A percentile compares a stretch with the other conserved stretches of the same genome.
These are phyloP conservation scores for Lepidurus packardi DNA, from an alignment of 1,140 invertebrate genomes.

Conservation along the genomic window DNA sequence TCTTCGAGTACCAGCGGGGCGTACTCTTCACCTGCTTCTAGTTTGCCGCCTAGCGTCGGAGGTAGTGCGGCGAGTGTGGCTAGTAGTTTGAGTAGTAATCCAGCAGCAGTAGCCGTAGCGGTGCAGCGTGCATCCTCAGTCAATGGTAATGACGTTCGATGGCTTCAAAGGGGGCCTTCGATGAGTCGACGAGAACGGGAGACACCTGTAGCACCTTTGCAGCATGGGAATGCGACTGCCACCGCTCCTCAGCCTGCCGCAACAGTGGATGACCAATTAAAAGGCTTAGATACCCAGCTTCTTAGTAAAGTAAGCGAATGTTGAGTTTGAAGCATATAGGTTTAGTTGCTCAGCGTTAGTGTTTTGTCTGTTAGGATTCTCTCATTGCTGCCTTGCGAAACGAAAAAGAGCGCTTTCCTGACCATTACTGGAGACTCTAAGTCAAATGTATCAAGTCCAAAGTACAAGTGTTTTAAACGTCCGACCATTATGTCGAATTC, in stretches of 20 bases:
- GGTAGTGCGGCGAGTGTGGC: conserved; percentile 33
- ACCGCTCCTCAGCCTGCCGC: conserved; percentile 8
- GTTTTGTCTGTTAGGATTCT: conserved; percentile 52
- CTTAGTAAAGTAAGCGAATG: conserved; percentile 28
- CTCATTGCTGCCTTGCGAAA: conserved; percentile 71
- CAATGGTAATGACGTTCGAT: background rate
- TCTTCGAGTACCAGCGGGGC: conserved; percentile 32
- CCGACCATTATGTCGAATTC: too few species aligned
- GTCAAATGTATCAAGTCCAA: conserved; percentile 19
- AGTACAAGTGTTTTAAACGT: conserved; percentile 2
- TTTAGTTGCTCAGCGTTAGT: conserved; percentile 17
- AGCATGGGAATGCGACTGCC: conserved; percentile 23
- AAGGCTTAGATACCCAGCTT: conserved; percentile 26
- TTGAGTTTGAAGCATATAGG: background rate
- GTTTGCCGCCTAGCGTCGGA: conserved; percentile 28
- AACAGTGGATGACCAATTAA: conserved; percentile 31
- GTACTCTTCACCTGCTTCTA: conserved; percentile 36
- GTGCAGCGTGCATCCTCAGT: background rate
- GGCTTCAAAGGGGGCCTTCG: background rate
- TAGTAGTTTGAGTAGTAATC: conserved; percentile 24
- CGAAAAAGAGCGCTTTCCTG: conserved; percentile 76
- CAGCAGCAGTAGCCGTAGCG: background rate
- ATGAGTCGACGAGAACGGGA: background rate
- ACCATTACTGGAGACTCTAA: conserved; percentile 56
- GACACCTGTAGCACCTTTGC: conserved; percentile 7